Conservation (phyloP, 2,113 vertebrate species). For the Malurus melanocephalus region DNA sequence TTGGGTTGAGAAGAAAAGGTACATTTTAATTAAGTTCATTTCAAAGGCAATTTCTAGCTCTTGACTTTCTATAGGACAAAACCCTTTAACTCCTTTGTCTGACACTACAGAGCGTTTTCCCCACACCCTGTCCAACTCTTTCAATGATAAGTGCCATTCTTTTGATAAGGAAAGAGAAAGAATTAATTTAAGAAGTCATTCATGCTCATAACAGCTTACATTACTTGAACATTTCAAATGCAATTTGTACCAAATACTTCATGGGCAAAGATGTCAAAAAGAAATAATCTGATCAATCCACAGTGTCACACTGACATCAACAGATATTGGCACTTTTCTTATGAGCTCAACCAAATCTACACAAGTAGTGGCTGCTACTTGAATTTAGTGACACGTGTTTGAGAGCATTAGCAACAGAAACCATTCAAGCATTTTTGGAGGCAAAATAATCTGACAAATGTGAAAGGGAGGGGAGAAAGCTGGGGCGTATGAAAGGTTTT, state of each 20-base stretch:
- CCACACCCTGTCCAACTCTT: neutral
- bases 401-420: neutral
- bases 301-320: neutral
- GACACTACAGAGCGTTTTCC: neutral
- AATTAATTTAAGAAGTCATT: neutral
- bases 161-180: neutral
- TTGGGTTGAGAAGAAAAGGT: neutral
- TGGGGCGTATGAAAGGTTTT: rapidly evolving
- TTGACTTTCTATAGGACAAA: neutral
- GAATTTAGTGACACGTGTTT: neutral
- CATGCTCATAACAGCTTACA: neutral
- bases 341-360: neutral
- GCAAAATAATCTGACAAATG: neutral
- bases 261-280: neutral
- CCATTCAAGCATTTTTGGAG: neutral
- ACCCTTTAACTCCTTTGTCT: neutral
- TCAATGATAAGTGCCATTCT: neutral
- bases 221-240: neutral
- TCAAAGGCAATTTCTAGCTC: neutral
- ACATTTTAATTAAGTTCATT: neutral
- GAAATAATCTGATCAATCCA: neutral
- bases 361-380: neutral
- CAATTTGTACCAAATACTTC: neutral
- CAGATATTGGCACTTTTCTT: neutral
- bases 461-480: neutral